Conservation (phyloP, 2,797 vertebrate genomes). For the Poecile montanus region DNA sequence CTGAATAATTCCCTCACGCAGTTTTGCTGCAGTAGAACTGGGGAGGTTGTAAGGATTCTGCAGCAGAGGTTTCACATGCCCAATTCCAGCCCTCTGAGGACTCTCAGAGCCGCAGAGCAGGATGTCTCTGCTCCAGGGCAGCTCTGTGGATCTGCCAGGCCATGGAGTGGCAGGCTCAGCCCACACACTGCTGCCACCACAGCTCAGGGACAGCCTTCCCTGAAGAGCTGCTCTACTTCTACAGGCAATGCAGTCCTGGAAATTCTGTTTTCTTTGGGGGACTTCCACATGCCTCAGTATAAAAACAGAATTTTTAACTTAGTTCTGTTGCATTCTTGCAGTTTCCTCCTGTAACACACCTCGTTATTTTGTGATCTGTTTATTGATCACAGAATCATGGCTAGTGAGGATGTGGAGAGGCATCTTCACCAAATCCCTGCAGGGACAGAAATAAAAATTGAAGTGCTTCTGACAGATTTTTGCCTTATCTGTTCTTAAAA, state of each 20-base stretch:
- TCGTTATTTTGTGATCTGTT: background rate
- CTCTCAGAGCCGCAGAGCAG: background rate
- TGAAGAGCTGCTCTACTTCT: background rate
- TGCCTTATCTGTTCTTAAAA: background rate
- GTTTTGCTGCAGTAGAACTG: background rate
- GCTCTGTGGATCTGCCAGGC: background rate
- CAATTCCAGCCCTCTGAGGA: fast-evolving
- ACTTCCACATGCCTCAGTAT: background rate
- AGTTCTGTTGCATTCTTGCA: background rate
- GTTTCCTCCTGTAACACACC: background rate
- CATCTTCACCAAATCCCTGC: background rate
- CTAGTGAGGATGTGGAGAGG: fast-evolving
- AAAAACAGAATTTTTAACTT: background rate
- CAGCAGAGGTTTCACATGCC: background rate
- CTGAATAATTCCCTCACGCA: fast-evolving
- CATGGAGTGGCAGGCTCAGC: background rate
- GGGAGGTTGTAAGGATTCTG: background rate
- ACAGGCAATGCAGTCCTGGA: background rate
- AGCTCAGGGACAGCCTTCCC: background rate
- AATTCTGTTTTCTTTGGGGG: background rate
- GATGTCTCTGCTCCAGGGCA: background rate
- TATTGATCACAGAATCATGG: background rate
- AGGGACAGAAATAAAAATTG: background rate
- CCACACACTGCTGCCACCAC: fast-evolving
- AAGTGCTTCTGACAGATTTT: background rate